These are phyloP conservation scores for Centropus bengalensis DNA, from an alignment of 2,113 vertebrate genomes.

Conservation along the genomic window DNA sequence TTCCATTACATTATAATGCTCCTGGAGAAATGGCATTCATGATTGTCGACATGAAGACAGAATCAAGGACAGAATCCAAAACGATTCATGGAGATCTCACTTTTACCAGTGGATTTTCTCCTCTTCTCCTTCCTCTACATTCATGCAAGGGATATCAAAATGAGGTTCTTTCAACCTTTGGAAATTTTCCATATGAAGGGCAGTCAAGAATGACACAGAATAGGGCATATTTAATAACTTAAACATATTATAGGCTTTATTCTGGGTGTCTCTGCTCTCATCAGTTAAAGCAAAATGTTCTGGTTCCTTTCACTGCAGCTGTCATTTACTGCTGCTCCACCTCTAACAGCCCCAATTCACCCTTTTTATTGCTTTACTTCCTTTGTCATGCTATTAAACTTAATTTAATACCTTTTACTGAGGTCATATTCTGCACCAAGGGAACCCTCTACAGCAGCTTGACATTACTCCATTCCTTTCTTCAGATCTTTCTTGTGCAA, in stretches of 20 bases:
- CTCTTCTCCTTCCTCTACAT: not conserved
- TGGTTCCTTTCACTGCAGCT: not conserved
- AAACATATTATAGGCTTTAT: not conserved
- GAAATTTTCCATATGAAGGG: not conserved
- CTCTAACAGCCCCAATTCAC: conserved; percentile 4
- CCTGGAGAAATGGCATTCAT: not conserved
- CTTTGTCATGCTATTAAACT: conserved; percentile 31
- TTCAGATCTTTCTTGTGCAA: not conserved
- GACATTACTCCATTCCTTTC: not conserved
- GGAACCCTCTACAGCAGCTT: not conserved
- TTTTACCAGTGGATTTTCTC: not conserved
- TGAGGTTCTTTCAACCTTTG: not conserved
- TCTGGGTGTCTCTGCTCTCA: not conserved
- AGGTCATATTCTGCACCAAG: not conserved
- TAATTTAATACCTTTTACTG: conserved; percentile 33
- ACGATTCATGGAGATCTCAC: not conserved
- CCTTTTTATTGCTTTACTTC: conserved; percentile 33
- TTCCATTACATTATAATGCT: not conserved
- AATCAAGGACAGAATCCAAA: not conserved
- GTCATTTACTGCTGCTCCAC: conserved; percentile 31
- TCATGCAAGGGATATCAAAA: not conserved
- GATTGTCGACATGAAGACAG: not conserved
- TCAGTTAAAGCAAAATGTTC: not conserved
- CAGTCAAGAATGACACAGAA: not conserved
- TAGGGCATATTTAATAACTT: not conserved